Percentiles rank a stretch among this genome's conserved stretches.
Conservation (phyloP, 2,113 vertebrate genomes). For the Heterotis niloticus region DNA sequence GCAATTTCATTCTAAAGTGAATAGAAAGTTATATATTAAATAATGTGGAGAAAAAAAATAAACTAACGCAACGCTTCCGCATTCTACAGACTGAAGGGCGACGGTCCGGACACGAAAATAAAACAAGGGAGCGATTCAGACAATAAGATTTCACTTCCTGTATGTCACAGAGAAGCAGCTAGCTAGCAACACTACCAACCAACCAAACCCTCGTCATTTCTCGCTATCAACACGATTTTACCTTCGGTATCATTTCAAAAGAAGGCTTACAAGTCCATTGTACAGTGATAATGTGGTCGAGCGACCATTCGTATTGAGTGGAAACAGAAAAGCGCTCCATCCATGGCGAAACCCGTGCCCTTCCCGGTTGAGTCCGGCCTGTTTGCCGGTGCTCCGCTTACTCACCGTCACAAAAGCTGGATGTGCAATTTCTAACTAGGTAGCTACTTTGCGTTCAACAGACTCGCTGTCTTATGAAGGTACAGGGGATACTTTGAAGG, state of each 20-base stretch:
- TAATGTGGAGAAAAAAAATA: not conserved
- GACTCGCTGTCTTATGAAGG: not conserved
- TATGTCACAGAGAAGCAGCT: conserved; percentile 20
- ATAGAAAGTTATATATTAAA: not conserved
- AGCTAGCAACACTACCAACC: conserved; percentile 14
- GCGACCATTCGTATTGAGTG: not conserved
- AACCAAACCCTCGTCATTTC: not conserved
- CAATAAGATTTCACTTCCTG: conserved; percentile 26
- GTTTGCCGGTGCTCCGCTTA: conserved; percentile 26
- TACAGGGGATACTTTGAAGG: not conserved
- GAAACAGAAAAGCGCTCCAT: not conserved
- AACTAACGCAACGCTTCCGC: not conserved
- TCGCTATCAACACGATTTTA: not conserved
- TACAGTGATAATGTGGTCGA: not conserved
- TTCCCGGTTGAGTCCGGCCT: conserved; percentile 16
- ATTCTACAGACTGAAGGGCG: no score
- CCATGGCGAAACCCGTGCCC: not conserved
- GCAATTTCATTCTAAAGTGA: not conserved
- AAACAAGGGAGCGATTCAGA: conserved; percentile 4
- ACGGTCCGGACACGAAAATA: not conserved
- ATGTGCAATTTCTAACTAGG: not conserved
- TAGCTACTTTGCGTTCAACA: not conserved
- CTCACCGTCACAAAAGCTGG: conserved; percentile 24
- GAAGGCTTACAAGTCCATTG: not conserved
- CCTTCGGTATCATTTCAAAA: not conserved